phyloP scores from a whole-genome alignment of 2,113 vertebrate genomes.

The Pluvialis apricaria region DNA sequence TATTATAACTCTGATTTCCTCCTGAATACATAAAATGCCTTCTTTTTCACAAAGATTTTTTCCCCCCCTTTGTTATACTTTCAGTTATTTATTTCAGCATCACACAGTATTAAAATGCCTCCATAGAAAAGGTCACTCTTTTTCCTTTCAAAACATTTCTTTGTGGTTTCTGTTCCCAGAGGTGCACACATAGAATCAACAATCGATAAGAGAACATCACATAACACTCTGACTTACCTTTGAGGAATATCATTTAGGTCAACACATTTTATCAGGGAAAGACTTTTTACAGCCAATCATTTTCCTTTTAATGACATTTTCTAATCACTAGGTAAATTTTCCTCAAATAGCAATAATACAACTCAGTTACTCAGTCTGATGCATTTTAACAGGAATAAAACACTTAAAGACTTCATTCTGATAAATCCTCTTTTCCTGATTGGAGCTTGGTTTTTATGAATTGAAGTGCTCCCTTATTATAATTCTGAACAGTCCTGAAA shows the following conservation, averaged over 20 bases:
- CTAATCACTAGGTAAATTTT: constrained; percentile 62
- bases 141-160: constrained; percentile 76
- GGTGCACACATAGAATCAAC: constrained; percentile 65
- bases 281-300: constrained; percentile 66
- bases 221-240: constrained; percentile 67
- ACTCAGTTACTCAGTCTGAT: constrained; percentile 11
- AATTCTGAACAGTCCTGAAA: constrained; percentile 19
- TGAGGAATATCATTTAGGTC: constrained; percentile 69
- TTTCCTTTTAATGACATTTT: constrained; percentile 62
- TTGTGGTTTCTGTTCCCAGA: constrained; percentile 67
- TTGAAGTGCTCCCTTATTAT: background rate
- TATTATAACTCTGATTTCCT: constrained; percentile 9
- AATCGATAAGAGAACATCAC: constrained; percentile 74
- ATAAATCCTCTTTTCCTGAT: constrained; percentile 22
- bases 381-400: constrained; percentile 13
- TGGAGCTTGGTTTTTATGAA: constrained; percentile 3
- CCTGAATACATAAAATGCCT: constrained; percentile 21
- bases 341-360: constrained; percentile 15
- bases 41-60: constrained; percentile 15
- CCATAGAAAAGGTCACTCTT: constrained; percentile 76
- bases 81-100: constrained; percentile 68
- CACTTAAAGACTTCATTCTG: constrained; percentile 4
- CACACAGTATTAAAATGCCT: constrained; percentile 74
- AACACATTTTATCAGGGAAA: constrained; percentile 41
- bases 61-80: constrained; percentile 24